Conservation (phyloP, 2,113 vertebrate species). For the Gobiocypris rarus region DNA sequence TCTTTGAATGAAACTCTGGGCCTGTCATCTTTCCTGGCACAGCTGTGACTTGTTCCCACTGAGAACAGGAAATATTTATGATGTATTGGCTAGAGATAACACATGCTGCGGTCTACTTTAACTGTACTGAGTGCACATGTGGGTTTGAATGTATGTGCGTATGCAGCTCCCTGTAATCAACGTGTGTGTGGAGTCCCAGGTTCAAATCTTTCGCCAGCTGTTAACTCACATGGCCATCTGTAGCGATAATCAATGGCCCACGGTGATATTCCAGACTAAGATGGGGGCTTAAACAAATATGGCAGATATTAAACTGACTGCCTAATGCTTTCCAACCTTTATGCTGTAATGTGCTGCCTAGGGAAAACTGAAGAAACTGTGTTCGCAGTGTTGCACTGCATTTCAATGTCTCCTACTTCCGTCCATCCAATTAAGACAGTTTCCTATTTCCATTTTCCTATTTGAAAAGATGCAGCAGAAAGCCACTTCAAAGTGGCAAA, state of each 20-base stretch:
- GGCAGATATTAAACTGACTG: neutral
- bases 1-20: constrained; percentile 10
- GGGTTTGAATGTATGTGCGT: neutral
- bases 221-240: constrained; percentile 8
- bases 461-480: neutral
- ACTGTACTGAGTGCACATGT: neutral
- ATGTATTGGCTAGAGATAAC: constrained; percentile 4
- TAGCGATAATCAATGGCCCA: constrained; percentile 17
- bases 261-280: constrained; percentile 16
- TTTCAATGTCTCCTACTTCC: neutral
- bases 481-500: neutral
- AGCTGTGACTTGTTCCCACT: constrained; percentile 12
- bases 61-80: neutral
- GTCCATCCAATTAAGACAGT: neutral
- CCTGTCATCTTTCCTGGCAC: neutral
- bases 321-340: neutral
- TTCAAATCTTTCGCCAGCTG: neutral
- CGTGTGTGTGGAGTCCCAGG: neutral
- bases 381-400: neutral
- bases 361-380: neutral
- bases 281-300: constrained; percentile 13
- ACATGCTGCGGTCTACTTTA: neutral
- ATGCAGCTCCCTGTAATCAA: neutral
- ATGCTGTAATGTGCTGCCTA: neutral
- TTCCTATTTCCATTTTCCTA: neutral